These are phyloP conservation scores for Burhinus bistriatus DNA, from an alignment of 2,113 vertebrate genomes.

Conservation along the genomic window DNA sequence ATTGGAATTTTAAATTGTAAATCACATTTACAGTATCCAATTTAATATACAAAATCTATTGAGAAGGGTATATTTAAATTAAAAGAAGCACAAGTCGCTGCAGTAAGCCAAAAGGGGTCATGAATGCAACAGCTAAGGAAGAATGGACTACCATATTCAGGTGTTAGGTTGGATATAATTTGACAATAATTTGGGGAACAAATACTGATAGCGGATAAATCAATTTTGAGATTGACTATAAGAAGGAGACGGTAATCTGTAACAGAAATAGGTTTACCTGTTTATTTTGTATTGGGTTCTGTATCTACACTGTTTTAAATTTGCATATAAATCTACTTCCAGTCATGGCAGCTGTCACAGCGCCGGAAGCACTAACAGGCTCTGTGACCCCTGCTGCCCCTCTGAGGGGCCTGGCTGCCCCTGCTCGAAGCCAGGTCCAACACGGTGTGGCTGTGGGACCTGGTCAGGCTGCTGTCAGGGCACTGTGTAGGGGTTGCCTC, in stretches of 20 bases:
- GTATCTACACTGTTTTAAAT: background rate
- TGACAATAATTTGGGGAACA: background rate
- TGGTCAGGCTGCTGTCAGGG: background rate
- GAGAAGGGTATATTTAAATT: background rate
- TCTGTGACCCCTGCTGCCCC: background rate
- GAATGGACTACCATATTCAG: background rate
- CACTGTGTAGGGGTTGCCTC: rapidly evolving
- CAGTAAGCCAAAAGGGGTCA: background rate
- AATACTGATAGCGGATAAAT: background rate
- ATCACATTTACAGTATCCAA: background rate
- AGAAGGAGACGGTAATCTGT: background rate
- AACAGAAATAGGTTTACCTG: background rate
- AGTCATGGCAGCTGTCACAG: background rate
- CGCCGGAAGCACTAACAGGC: background rate
- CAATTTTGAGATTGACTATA: background rate
- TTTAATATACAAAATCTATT: background rate
- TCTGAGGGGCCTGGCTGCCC: background rate
- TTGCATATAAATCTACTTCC: background rate
- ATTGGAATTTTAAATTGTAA: background rate
- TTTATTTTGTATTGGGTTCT: background rate
- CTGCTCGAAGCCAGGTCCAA: background rate
- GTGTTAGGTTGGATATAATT: background rate
- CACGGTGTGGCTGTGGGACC: rapidly evolving
- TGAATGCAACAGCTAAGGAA: background rate
- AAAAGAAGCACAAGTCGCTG: background rate